Percentiles rank a stretch among this genome's conserved stretches.
These are phyloP conservation scores for Isaurus tuberculatus DNA, from an alignment of 92 coral and sea anemone species.

Conservation along the genomic window DNA sequence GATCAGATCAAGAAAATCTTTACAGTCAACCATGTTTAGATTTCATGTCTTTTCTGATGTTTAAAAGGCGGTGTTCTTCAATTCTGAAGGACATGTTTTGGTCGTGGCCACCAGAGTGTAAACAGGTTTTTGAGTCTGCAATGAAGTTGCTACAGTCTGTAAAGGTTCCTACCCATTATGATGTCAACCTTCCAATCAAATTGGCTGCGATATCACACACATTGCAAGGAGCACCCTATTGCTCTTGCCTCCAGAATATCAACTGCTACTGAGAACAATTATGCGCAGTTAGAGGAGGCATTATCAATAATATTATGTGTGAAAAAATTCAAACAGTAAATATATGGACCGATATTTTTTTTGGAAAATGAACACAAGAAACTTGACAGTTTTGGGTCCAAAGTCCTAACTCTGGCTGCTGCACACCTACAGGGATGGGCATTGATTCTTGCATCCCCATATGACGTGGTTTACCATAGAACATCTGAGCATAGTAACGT, in stretches of 20 bases:
- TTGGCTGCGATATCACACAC: constrained; percentile 12
- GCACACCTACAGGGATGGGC: constrained; percentile 17
- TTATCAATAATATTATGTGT: constrained; percentile 12
- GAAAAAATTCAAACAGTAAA: too few relatives aligned
- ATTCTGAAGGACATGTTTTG: background rate
- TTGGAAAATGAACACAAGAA: too few relatives aligned
- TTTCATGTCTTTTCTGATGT: too few relatives aligned
- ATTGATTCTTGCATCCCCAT: background rate
- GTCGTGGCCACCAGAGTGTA: background rate
- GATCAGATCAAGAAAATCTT: too few relatives aligned
- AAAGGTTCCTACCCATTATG: background rate
- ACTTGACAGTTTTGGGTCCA: background rate
- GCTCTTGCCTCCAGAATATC: constrained; percentile 18
- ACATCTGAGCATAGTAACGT: background rate
- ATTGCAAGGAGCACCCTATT: constrained; percentile 28
- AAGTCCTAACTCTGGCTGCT: constrained; percentile 8
- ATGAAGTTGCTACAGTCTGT: background rate
- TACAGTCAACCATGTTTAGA: too few relatives aligned
- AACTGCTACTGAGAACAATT: too few relatives aligned
- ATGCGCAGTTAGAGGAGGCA: constrained; percentile 31
- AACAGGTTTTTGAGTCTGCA: background rate
- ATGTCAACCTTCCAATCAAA: too few relatives aligned
- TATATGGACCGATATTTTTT: constrained; percentile 30
- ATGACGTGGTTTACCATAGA: background rate
- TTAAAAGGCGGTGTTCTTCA: too few relatives aligned